Conservation (phyloP, 2,797 vertebrate species). For the Bradypus variegatus region DNA sequence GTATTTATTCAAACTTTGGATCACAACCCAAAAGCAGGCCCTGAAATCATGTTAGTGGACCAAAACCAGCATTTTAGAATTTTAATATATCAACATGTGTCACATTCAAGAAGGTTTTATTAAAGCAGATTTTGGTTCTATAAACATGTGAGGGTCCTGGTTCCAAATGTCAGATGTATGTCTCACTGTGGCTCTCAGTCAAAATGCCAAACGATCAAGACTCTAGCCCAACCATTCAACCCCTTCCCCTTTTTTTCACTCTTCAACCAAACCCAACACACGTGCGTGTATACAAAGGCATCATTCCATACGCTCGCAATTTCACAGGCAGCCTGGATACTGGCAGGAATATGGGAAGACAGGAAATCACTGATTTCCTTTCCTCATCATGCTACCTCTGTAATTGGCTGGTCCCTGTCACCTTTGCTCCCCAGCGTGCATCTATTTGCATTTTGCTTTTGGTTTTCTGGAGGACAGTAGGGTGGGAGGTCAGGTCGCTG, state of each 20-base stretch:
- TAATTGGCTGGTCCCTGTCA: not conserved
- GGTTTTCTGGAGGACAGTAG: not conserved
- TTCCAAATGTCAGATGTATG: not conserved
- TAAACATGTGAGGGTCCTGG: fast-evolving
- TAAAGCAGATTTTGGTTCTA: not conserved
- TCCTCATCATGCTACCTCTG: not conserved
- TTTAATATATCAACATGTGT: not conserved
- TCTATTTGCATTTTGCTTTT: not conserved
- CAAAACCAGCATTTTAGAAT: not conserved
- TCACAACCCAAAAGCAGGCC: not conserved
- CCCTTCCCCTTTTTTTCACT: not conserved
- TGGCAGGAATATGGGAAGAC: not conserved
- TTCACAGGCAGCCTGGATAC: not conserved
- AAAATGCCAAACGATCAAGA: not conserved
- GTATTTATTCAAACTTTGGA: not conserved
- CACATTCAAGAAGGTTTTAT: not conserved
- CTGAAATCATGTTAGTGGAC: not conserved
- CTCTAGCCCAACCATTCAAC: no score
- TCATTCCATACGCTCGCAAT: not conserved
- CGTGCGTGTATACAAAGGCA: fast-evolving
- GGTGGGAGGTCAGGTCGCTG: not conserved
- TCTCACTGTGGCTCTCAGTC: not conserved
- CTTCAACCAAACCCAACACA: no score
- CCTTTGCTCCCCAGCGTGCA: not conserved
- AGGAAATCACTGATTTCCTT: not conserved